A percentile compares a stretch with the other conserved stretches of the same genome.
Evolutionary conservation across 2,888 invertebrate genomes (phyloP).

Genomic region (Heliconius charithonia): DNA sequence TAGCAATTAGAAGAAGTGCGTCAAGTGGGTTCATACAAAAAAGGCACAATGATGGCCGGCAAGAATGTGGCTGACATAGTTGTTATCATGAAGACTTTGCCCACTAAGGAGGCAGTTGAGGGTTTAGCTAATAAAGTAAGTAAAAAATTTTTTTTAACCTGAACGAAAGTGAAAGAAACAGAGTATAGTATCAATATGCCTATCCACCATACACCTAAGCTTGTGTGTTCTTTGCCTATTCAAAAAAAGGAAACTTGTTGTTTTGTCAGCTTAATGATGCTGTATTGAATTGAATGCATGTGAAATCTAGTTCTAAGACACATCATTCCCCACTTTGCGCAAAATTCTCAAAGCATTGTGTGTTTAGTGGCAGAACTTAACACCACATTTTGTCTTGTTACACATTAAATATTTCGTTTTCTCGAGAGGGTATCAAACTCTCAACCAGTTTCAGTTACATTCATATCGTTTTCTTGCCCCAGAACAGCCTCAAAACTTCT

Average conservation of each 20-base stretch:
- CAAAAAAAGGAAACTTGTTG: too few species aligned
- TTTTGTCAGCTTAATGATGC: too few species aligned
- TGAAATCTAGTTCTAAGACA: too few species aligned
- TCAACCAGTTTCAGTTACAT: background rate
- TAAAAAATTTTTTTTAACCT: background rate
- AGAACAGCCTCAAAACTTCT: background rate
- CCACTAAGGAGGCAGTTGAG: conserved; percentile 97
- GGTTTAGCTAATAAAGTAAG: conserved; percentile 93
- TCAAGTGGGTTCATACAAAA: conserved; percentile 98
- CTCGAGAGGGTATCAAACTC: background rate
- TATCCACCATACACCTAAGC: too few species aligned
- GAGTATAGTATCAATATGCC: background rate
- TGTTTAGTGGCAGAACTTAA: background rate
- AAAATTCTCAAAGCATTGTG: background rate
- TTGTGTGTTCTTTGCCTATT: too few species aligned
- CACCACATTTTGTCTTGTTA: background rate
- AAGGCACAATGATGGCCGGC: conserved; percentile 98
- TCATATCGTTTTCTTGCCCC: background rate
- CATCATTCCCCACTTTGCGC: too few species aligned
- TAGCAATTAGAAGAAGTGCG: conserved; percentile 90
- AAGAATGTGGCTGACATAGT: conserved; percentile 98
- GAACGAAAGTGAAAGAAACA: background rate
- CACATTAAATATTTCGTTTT: background rate
- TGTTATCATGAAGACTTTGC: conserved; percentile 97
- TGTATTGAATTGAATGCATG: too few species aligned